These are phyloP conservation scores for Notocelia uddmanniana DNA, from an alignment of 2,888 invertebrate species.

Conservation along the genomic window DNA sequence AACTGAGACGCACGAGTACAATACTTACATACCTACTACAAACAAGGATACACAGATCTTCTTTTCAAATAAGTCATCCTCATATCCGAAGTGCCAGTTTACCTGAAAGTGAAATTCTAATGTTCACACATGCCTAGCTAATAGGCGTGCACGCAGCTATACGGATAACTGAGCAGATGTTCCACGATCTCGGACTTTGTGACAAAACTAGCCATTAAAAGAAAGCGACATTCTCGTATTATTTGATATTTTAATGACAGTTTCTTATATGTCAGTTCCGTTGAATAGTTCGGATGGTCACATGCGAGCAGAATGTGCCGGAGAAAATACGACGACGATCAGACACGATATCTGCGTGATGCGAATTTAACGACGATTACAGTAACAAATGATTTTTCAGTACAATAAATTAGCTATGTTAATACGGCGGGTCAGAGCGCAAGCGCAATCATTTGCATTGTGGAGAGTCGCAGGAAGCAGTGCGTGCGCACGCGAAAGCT, in stretches of 20 bases:
- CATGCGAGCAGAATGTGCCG: slow-evolving; percentile 72
- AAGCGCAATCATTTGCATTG: slow-evolving; percentile 19
- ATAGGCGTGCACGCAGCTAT: slow-evolving; percentile 57
- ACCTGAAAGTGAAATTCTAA: slow-evolving; percentile 79
- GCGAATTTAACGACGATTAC: slow-evolving; percentile 24
- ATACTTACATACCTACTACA: too few relatives aligned
- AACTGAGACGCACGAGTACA: too few relatives aligned
- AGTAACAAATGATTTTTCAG: slow-evolving; percentile 21
- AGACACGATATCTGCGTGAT: slow-evolving; percentile 58
- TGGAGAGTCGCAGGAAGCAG: slow-evolving; percentile 30
- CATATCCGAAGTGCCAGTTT: slow-evolving; percentile 50
- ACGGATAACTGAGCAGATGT: slow-evolving; percentile 55
- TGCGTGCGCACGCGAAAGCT: slow-evolving; percentile 71
- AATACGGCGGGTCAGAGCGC: slow-evolving; percentile 13
- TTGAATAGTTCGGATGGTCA: slow-evolving; percentile 78
- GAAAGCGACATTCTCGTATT: slow-evolving; percentile 69
- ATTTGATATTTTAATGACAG: slow-evolving; percentile 77
- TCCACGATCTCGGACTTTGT: slow-evolving; percentile 56
- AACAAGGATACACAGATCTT: slow-evolving; percentile 27
- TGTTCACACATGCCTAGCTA: slow-evolving; percentile 61
- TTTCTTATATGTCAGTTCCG: slow-evolving; percentile 79
- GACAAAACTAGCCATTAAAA: slow-evolving; percentile 59
- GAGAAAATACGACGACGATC: slow-evolving; percentile 69
- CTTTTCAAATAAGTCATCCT: slow-evolving; percentile 43
- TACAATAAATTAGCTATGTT: slow-evolving; percentile 1